These are phyloP conservation scores for Eleutherodactylus coqui DNA, from an alignment of 2,797 vertebrate species.

Conservation along the genomic window DNA sequence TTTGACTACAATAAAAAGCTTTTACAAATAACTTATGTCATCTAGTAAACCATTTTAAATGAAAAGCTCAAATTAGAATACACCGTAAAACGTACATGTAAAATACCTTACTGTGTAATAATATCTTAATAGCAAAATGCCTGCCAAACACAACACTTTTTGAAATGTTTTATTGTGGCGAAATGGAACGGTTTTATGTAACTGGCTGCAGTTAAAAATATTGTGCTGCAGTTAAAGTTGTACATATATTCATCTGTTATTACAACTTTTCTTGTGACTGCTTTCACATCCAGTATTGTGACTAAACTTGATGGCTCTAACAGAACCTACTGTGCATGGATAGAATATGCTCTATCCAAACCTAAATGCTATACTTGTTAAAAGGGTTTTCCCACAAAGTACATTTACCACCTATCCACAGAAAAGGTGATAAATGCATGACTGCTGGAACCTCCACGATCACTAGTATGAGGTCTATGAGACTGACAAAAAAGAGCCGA, in stretches of 20 bases:
- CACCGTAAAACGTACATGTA: conserved; percentile 45
- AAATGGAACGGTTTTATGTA: conserved; percentile 52
- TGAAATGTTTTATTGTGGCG: conserved; percentile 52
- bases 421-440: too few species aligned
- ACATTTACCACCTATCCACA: too few species aligned
- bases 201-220: conserved; percentile 47
- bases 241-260: conserved; percentile 8
- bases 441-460: too few species aligned
- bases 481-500: too few species aligned
- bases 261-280: conserved; percentile 20
- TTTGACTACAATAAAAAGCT: conserved; percentile 53
- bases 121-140: conserved; percentile 36
- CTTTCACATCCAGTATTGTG: not conserved
- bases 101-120: conserved; percentile 52
- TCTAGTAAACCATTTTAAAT: conserved; percentile 56
- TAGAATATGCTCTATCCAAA: not conserved
- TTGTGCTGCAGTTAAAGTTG: conserved; percentile 18
- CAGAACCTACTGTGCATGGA: not conserved
- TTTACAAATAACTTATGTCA: conserved; percentile 60
- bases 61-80: conserved; percentile 57
- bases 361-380: not conserved
- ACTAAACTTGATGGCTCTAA: not conserved
- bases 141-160: conserved; percentile 54
- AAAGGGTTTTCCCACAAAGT: too few species aligned
- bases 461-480: too few species aligned